These are phyloP conservation scores for Hyla sarda DNA, from an alignment of 2,113 vertebrate genomes.

Conservation along the genomic window DNA sequence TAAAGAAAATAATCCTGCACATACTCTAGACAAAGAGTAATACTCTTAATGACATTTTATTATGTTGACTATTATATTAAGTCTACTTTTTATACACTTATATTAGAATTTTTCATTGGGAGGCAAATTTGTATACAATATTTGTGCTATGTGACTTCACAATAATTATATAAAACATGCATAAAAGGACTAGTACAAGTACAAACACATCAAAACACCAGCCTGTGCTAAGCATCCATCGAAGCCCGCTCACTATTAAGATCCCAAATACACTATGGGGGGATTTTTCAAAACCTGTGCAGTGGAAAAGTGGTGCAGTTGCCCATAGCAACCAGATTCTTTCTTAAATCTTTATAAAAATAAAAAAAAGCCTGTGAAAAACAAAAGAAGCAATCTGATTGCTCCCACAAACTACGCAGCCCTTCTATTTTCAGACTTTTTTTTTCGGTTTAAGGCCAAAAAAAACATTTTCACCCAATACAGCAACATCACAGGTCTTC, in stretches of 20 bases:
- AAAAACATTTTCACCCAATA: too few relatives aligned
- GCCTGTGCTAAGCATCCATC: neutral
- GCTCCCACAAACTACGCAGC: too few relatives aligned
- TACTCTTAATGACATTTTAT: neutral
- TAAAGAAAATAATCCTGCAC: neutral
- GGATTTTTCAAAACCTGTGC: too few relatives aligned
- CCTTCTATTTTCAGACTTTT: too few relatives aligned
- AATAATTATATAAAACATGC: neutral
- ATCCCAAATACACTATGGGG: too few relatives aligned
- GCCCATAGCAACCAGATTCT: too few relatives aligned
- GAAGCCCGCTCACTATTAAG: neutral
- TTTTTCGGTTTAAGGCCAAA: too few relatives aligned
- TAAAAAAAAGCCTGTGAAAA: too few relatives aligned
- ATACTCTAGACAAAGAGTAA: neutral
- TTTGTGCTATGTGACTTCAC: neutral
- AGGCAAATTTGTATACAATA: neutral
- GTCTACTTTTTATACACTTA: neutral
- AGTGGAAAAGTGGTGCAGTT: too few relatives aligned
- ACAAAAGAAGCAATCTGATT: too few relatives aligned
- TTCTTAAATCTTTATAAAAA: too few relatives aligned
- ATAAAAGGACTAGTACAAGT: neutral
- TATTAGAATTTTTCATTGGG: neutral
- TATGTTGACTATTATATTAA: neutral
- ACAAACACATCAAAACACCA: neutral
- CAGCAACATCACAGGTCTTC: too few relatives aligned